Percentiles rank a stretch among this genome's conserved stretches.
Conservation (phyloP, 23 tunicate genomes). For the Styela clava region DNA sequence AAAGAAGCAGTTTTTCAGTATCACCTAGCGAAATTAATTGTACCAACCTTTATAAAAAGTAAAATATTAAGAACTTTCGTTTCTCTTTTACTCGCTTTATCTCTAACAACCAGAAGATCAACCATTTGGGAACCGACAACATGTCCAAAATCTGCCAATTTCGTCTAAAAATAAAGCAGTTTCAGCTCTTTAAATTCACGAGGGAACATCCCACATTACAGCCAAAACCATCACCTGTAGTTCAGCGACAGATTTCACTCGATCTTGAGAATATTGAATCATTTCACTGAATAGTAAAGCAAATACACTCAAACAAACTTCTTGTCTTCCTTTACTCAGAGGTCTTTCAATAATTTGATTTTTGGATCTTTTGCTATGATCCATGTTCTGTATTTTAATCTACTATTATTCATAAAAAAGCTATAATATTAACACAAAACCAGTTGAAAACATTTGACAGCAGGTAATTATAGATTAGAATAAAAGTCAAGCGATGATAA, state of each 20-base stretch:
- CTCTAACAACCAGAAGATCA: constrained; percentile 79
- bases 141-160: constrained; percentile 84
- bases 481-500: too few species aligned
- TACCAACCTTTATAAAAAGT: constrained; percentile 74
- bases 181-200: neutral
- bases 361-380: constrained; percentile 30
- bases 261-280: constrained; percentile 92
- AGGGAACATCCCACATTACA: too few species aligned
- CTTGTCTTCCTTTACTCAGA: constrained; percentile 81
- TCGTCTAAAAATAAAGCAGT: constrained; percentile 47
- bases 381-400: too few species aligned
- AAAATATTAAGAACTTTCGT: constrained; percentile 82
- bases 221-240: too few species aligned
- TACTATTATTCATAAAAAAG: neutral
- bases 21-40: too few species aligned
- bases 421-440: neutral
- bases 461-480: neutral
- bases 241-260: constrained; percentile 83
- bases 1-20: too few species aligned
- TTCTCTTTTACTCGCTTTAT: constrained; percentile 83
- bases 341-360: constrained; percentile 53
- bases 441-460: neutral
- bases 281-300: constrained; percentile 91
- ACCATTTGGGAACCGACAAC: constrained; percentile 89
- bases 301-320: constrained; percentile 78